A percentile compares a stretch with the other conserved stretches of the same genome.
Conservation (phyloP, 2,113 vertebrate genomes). For the Tupaia tana region DNA sequence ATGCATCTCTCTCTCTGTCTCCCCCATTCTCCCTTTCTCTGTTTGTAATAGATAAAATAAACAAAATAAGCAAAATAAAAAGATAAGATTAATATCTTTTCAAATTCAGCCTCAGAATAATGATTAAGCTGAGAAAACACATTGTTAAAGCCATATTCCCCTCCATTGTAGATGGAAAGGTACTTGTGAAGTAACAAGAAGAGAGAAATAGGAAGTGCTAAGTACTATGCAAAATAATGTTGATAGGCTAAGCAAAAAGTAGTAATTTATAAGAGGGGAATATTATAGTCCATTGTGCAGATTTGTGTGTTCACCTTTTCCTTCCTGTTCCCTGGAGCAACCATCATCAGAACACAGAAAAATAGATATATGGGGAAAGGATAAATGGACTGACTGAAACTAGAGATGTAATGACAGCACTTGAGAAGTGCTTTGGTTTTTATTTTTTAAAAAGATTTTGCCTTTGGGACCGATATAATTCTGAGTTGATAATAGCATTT, state of each 20-base stretch:
- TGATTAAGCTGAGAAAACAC: neutral
- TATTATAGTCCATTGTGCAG: neutral
- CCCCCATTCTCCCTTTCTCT: no score
- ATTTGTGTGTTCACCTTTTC: neutral
- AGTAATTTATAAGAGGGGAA: neutral
- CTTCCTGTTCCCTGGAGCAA: neutral
- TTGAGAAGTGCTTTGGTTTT: neutral
- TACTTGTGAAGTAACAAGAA: neutral
- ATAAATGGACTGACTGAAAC: slow-evolving; percentile 21
- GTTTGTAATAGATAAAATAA: no score
- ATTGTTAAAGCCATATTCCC: neutral
- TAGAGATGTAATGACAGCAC: neutral
- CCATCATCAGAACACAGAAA: neutral
- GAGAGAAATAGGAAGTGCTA: neutral
- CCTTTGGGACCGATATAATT: neutral
- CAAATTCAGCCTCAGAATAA: neutral
- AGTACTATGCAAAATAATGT: neutral
- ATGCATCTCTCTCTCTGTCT: no score
- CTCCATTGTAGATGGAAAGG: neutral
- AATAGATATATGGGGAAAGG: neutral
- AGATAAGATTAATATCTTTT: neutral
- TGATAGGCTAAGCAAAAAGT: neutral
- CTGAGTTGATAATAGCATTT: neutral
- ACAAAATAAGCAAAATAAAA: no score
- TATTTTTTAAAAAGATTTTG: slow-evolving; percentile 48